These are phyloP conservation scores for Phacellophora camtschatica DNA, from an alignment of 30 jellyfish, hydroid and myxozoan species.

Conservation along the genomic window DNA sequence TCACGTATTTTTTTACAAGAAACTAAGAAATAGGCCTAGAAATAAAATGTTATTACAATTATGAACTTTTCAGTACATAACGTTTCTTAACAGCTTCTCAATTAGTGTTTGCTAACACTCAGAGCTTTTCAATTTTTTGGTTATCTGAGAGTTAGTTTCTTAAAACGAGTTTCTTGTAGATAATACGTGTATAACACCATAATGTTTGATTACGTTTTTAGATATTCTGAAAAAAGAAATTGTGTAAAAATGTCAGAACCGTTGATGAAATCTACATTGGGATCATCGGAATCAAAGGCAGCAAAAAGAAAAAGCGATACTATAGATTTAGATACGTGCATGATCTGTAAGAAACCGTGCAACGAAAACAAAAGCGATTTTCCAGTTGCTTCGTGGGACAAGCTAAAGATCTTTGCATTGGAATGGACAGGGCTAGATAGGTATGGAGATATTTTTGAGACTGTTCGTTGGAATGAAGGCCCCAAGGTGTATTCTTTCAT, in stretches of 20 bases:
- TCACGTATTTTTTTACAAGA: not conserved
- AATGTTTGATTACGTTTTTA: not conserved
- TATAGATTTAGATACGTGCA: slow-evolving; percentile 12
- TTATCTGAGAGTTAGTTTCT: not conserved
- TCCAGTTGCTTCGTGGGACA: not conserved
- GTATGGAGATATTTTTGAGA: not conserved
- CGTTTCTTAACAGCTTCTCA: not conserved
- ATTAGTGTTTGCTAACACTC: not conserved
- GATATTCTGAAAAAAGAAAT: not conserved
- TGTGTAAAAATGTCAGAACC: not conserved
- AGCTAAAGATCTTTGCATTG: not conserved
- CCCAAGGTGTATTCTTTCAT: not conserved
- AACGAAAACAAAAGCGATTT: not conserved
- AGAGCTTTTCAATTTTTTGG: not conserved
- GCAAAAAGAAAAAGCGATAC: not conserved
- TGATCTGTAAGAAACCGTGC: slow-evolving; percentile 2
- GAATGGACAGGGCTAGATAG: slow-evolving; percentile 14
- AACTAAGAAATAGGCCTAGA: not conserved
- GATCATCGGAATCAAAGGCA: not conserved
- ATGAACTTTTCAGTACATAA: not conserved
- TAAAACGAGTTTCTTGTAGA: not conserved
- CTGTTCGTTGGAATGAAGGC: not conserved
- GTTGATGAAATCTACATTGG: not conserved
- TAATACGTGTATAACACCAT: not conserved
- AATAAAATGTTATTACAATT: not conserved